Conservation (phyloP, 1,140 invertebrate species). For the Pseudomyrmex cubaensis region DNA sequence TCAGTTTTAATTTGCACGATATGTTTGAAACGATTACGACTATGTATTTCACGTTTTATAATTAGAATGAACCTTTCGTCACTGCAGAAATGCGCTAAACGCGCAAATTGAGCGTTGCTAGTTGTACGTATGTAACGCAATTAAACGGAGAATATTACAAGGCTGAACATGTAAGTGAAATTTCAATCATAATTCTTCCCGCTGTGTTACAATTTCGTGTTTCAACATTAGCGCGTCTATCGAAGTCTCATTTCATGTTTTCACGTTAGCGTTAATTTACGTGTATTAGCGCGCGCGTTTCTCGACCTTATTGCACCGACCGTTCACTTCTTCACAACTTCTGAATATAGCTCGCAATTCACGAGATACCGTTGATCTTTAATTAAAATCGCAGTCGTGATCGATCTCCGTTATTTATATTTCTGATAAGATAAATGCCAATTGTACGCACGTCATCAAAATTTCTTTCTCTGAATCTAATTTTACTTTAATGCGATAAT, state of each 20-base stretch:
- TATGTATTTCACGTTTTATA: not conserved
- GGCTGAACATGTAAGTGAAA: not conserved
- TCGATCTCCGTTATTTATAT: slow-evolving; percentile 17
- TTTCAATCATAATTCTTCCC: not conserved
- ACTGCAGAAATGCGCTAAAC: slow-evolving; percentile 33
- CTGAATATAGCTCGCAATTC: not conserved
- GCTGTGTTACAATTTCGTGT: not conserved
- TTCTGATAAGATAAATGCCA: not conserved
- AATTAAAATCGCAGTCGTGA: slow-evolving; percentile 27
- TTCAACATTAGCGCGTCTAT: not conserved
- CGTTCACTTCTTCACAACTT: slow-evolving; percentile 4
- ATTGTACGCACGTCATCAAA: not conserved
- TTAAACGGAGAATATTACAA: not conserved
- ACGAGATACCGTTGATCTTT: slow-evolving; percentile 19
- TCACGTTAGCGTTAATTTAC: no score
- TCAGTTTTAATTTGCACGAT: not conserved
- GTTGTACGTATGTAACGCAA: not conserved
- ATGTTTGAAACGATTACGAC: not conserved
- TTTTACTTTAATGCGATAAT: not conserved
- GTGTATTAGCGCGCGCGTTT: no score
- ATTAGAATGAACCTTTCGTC: slow-evolving; percentile 29
- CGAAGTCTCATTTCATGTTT: slow-evolving; percentile 4
- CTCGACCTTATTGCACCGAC: not conserved
- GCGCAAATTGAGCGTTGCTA: not conserved
- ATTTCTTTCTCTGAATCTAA: not conserved